Evolutionary conservation across 1,140 invertebrate species (phyloP).

Genomic region (Pemphigus obesinymphae): DNA sequence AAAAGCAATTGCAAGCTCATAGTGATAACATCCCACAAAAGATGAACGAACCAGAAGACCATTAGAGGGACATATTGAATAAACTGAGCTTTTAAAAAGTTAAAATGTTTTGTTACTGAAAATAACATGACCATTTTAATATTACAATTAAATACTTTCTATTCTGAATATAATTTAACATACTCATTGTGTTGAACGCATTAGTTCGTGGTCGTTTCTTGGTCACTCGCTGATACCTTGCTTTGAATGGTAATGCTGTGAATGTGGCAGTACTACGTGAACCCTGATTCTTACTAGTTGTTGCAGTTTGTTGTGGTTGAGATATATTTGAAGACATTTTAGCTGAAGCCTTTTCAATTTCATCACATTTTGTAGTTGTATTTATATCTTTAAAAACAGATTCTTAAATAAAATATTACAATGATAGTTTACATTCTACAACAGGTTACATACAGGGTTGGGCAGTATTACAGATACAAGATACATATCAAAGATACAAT

Average conservation of each 20-base stretch:
- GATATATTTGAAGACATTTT: constrained; percentile 15
- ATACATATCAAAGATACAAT: no score
- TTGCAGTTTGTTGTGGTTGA: constrained; percentile 5
- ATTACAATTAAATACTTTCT: not conserved
- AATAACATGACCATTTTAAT: not conserved
- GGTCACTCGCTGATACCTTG: constrained; percentile 24
- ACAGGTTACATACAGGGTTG: no score
- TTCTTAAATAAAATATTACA: not conserved
- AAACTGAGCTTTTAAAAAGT: constrained; percentile 46
- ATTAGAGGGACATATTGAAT: constrained; percentile 46
- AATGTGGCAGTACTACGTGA: constrained; percentile 36
- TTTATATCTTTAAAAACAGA: not conserved
- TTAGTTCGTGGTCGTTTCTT: constrained; percentile 21
- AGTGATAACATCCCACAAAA: constrained; percentile 70
- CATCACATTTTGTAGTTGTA: not conserved
- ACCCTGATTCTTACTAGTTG: constrained; percentile 35
- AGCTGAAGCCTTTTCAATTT: not conserved
- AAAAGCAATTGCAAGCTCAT: constrained; percentile 70
- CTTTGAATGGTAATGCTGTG: constrained; percentile 33
- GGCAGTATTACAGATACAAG: no score
- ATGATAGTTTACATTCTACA: no score
- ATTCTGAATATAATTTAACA: not conserved
- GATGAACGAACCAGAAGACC: constrained; percentile 64
- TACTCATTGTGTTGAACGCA: constrained; percentile 24
- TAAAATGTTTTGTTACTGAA: constrained; percentile 42